Base-by-base conservation (phyloP, 1,140 invertebrate species). In the Nasonia longicornis region DNA sequence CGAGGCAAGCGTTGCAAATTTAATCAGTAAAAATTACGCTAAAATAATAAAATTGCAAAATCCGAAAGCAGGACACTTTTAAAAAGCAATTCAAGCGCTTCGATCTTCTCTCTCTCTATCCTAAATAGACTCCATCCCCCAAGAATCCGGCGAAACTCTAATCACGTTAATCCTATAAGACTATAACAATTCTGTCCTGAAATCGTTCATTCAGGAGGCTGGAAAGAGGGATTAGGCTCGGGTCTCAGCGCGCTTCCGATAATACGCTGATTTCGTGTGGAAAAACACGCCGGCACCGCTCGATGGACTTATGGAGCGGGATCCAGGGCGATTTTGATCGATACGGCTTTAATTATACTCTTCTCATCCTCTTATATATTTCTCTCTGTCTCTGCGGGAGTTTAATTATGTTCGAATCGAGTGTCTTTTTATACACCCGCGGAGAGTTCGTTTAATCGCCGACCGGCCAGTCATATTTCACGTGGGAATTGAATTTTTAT, bases 91-190 rank as follows among this genome's bases (percentile, higher is more conserved):
- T 42, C 8, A 42, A 42, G 10, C 31, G 1, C 38, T 42, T 66
- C 64, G 20, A 11, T n/a, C 64, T 29, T 10, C 20, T 66, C n/a
- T 16, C 3, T 48, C 45, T 48, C 45, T 14, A 8, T 48, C 45
- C 4, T 42, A 42, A 42, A 42, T 42, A 42, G 6, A 42, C 66
- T 67, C 11, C 52, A 58, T 58, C 20, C 3, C 20, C 3, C 20
- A 58, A 58, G 20, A 58, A 6, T 58, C 16, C 52, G 52, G 52
- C 2, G 22, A 52, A 26, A 45, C 42, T 73, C 42, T 22, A 73
- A 73, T 73, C 38, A 73, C 71, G 42, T 48, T 73, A 73, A 73
- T 48, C 71, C 71, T 29, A 48, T 73, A 73, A 73, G 42, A 73
- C 71, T 48, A 73, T 73, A 22, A 48, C 71, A 73, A 73, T 73